Conservation (phyloP, 2,797 vertebrate species). For the Melopsittacus undulatus region DNA sequence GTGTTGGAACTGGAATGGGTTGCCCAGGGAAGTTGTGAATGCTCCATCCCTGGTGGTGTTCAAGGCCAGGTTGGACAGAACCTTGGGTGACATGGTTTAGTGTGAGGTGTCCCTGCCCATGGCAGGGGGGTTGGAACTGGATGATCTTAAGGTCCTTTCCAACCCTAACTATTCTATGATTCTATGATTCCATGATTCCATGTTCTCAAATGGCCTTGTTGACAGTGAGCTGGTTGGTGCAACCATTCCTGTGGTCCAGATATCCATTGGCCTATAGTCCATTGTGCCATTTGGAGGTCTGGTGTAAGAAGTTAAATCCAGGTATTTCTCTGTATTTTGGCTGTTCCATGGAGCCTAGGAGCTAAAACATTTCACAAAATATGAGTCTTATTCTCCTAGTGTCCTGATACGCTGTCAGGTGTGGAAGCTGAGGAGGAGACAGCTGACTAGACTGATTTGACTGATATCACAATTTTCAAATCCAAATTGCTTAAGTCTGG, state of each 20-base stretch:
- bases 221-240: neutral
- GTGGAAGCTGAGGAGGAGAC: neutral
- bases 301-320: neutral
- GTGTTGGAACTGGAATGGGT: neutral
- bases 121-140: neutral
- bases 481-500: slow-evolving; percentile 1
- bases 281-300: neutral
- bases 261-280: neutral
- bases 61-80: neutral
- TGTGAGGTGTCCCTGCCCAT: neutral
- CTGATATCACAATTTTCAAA: neutral
- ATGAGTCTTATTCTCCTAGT: neutral
- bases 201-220: neutral
- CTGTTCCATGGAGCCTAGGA: neutral
- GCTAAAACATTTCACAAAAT: neutral
- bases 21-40: neutral
- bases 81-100: neutral
- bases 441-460: neutral
- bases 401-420: neutral
- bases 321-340: neutral
- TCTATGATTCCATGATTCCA: neutral
- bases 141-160: neutral
- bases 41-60: neutral
- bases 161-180: neutral
- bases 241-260: neutral